These are phyloP conservation scores for Adoxophyes honmai DNA, from an alignment of 1,140 invertebrate genomes.

Conservation along the genomic window DNA sequence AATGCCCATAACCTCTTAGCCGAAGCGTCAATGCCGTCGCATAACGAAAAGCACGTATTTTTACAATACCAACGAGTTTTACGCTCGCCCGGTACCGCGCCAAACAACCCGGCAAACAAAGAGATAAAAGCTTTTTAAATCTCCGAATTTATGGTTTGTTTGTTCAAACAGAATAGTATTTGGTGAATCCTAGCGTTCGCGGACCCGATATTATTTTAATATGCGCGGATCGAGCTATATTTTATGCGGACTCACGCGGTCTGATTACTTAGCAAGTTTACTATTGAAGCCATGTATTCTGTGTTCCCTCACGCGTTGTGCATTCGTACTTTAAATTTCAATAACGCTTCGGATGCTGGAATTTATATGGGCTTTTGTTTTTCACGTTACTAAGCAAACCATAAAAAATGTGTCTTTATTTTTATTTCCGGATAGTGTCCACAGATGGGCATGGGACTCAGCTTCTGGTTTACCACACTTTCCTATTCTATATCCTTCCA, in stretches of 20 bases:
- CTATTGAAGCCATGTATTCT: conserved; percentile 5
- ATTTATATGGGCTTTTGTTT: too few species aligned
- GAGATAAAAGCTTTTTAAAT: conserved; percentile 71
- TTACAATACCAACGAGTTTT: conserved; percentile 24
- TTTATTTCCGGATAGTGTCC: too few species aligned
- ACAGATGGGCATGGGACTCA: too few species aligned
- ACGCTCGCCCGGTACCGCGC: conserved; percentile 36
- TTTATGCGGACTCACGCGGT: conserved; percentile 41
- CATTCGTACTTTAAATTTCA: not conserved
- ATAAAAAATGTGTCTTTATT: too few species aligned
- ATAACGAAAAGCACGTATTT: conserved; percentile 20
- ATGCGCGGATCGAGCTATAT: conserved; percentile 28
- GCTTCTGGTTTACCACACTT: too few species aligned
- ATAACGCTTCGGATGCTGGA: too few species aligned
- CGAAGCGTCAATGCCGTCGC: not conserved
- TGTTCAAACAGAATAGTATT: conserved; percentile 51
- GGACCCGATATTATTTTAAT: conserved; percentile 55
- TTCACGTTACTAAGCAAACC: too few species aligned
- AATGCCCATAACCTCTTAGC: too few species aligned
- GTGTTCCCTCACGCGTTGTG: conserved; percentile 2
- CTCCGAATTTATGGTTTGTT: conserved; percentile 69
- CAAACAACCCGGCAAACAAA: conserved; percentile 54
- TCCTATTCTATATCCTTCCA: too few species aligned
- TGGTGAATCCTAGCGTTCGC: conserved; percentile 36
- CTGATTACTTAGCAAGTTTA: conserved; percentile 24